A percentile compares a stretch with the other conserved stretches of the same genome.
Conservation (phyloP, 2,113 vertebrate species). For the Xiphorhynchus elegans region DNA sequence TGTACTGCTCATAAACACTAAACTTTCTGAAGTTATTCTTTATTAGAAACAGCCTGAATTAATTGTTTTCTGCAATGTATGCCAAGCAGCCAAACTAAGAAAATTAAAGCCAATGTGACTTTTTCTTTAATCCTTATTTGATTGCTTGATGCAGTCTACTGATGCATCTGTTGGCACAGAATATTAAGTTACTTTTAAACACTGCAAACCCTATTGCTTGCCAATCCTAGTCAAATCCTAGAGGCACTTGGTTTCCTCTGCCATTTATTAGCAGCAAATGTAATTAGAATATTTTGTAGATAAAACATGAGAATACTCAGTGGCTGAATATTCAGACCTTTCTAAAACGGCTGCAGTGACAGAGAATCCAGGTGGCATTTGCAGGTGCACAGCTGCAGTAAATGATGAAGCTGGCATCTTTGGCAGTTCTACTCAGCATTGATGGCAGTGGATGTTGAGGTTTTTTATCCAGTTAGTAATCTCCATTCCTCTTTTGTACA, state of each 20-base stretch:
- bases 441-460: not conserved
- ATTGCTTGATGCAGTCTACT: conserved; percentile 55
- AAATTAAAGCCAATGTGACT: conserved; percentile 46
- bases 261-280: conserved; percentile 41
- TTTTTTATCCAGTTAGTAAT: not conserved
- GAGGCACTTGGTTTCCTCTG: not conserved
- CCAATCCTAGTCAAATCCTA: conserved; percentile 1
- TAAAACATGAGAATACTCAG: conserved; percentile 24
- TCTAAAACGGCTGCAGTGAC: conserved; percentile 1
- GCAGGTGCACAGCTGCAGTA: conserved; percentile 39
- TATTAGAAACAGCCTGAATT: conserved; percentile 27
- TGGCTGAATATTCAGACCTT: conserved; percentile 29
- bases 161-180: conserved; percentile 14
- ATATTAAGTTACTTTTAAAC: conserved; percentile 56
- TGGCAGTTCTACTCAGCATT: not conserved
- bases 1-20: not conserved
- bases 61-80: conserved; percentile 22
- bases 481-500: not conserved
- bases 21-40: not conserved
- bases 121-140: conserved; percentile 64
- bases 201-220: not conserved
- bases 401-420: conserved; percentile 9
- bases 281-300: conserved; percentile 52
- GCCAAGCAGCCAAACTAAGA: conserved; percentile 38
- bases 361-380: conserved; percentile 43